Conservation (phyloP, 2,113 vertebrate genomes). For the Pachycephala philippinensis region DNA sequence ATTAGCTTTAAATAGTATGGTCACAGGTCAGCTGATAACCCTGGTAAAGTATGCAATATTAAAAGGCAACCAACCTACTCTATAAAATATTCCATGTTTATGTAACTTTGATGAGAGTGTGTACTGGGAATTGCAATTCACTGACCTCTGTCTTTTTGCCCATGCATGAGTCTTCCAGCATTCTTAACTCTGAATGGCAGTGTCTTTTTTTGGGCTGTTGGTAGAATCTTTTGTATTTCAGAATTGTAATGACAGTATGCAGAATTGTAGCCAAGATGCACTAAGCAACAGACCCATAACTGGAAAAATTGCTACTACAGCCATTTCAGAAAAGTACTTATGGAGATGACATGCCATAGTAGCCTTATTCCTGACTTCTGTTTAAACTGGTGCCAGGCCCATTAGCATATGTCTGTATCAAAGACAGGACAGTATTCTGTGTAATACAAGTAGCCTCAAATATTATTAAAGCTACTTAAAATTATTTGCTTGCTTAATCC, state of each 20-base stretch:
- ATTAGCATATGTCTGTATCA: neutral
- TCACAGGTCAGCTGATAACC: neutral
- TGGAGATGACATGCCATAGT: neutral
- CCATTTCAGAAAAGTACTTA: neutral
- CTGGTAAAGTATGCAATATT: neutral
- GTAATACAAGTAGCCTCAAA: neutral
- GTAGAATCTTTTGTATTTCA: neutral
- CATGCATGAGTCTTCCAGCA: neutral
- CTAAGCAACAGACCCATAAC: neutral
- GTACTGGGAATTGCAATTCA: neutral
- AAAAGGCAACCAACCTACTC: neutral
- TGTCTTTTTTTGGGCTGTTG: neutral
- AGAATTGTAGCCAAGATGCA: neutral
- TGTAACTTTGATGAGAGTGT: neutral
- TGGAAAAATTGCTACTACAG: neutral
- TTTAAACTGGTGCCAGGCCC: neutral
- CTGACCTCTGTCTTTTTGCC: neutral
- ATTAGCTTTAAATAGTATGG: neutral
- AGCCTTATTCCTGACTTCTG: neutral
- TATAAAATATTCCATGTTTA: neutral
- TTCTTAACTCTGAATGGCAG: neutral
- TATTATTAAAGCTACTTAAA: constrained; percentile 59
- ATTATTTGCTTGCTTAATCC: constrained; percentile 48
- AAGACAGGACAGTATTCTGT: constrained; percentile 5
- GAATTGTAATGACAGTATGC: neutral